Percentiles rank a stretch among this genome's conserved stretches.
These are phyloP conservation scores for Cardinalis cardinalis DNA, from an alignment of 2,113 vertebrate species.

Conservation along the genomic window DNA sequence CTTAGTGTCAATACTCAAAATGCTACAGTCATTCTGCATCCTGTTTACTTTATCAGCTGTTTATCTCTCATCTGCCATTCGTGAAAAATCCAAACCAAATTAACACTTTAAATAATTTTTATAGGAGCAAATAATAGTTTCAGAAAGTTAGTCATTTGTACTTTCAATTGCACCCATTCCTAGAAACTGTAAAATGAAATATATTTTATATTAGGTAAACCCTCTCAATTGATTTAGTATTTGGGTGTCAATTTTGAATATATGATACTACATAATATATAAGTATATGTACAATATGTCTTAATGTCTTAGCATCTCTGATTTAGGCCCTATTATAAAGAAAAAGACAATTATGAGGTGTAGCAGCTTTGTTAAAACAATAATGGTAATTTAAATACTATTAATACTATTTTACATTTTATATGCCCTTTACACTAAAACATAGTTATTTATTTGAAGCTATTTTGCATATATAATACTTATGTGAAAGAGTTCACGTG, in stretches of 20 bases:
- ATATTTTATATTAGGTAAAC: neutral
- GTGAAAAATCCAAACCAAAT: neutral
- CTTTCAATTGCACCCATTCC: neutral
- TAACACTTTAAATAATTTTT: slow-evolving; percentile 10
- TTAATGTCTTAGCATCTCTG: neutral
- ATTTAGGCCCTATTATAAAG: neutral
- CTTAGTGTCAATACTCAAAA: slow-evolving; percentile 56
- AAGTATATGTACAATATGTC: neutral
- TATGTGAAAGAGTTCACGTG: neutral
- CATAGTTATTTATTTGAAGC: neutral
- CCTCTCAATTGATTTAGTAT: neutral
- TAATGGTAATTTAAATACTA: neutral
- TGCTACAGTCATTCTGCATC: slow-evolving; percentile 51
- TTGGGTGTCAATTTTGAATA: neutral
- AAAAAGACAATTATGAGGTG: neutral
- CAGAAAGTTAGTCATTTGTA: neutral
- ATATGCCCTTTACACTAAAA: neutral
- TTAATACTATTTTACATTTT: neutral
- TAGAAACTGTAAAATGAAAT: neutral
- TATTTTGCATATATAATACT: neutral
- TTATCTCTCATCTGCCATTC: slow-evolving; percentile 40
- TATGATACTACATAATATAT: neutral
- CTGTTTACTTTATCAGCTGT: slow-evolving; percentile 56
- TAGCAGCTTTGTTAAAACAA: neutral
- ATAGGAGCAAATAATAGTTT: neutral